Conservation (phyloP, 2,113 vertebrate species). For the Indicator maculatus region DNA sequence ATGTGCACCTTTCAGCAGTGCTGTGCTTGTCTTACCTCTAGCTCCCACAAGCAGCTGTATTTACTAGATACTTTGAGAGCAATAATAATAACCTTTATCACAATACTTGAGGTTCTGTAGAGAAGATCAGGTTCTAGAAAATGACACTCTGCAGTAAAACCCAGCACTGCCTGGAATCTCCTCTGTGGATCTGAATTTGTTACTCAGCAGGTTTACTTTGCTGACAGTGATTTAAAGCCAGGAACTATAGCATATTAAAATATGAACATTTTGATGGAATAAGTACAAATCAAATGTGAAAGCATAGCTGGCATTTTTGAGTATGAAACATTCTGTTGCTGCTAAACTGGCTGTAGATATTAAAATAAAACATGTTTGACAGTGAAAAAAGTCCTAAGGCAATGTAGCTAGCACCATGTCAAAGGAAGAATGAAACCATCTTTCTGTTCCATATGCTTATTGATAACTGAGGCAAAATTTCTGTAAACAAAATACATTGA, state of each 20-base stretch:
- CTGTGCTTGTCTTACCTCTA: neutral
- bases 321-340: conserved; percentile 27
- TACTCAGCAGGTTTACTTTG: neutral
- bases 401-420: conserved; percentile 32
- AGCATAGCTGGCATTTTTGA: conserved; percentile 25
- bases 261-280: neutral
- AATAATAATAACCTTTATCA: neutral
- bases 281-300: conserved; percentile 56
- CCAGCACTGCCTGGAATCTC: neutral
- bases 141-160: neutral
- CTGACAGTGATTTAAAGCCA: neutral
- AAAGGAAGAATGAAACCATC: conserved; percentile 61
- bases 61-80: neutral
- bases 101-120: neutral
- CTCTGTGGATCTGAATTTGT: neutral
- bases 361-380: conserved; percentile 50
- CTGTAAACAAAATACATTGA: conserved; percentile 61
- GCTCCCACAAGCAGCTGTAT: neutral
- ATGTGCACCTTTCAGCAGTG: neutral
- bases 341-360: conserved; percentile 48
- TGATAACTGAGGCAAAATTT: conserved; percentile 66
- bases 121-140: neutral
- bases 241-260: neutral
- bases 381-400: conserved; percentile 39
- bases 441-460: conserved; percentile 59